A percentile compares a stretch with the other conserved stretches of the same genome.
phyloP scores from a whole-genome alignment of 2,888 invertebrate species.

The Cancer borealis region DNA sequence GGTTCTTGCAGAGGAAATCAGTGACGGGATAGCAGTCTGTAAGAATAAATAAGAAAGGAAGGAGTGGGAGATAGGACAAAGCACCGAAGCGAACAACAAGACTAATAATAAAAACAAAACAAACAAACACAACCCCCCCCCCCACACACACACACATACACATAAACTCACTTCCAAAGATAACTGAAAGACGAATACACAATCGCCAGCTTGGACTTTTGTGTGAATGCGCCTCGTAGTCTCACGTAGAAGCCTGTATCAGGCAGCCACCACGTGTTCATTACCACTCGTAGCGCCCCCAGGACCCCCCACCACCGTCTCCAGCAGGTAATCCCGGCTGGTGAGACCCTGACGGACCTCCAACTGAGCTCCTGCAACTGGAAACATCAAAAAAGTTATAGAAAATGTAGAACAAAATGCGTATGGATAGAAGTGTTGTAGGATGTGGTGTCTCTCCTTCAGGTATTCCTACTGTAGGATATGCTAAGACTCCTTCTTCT shows the following conservation, averaged over 20 bases:
- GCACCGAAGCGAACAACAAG: not conserved
- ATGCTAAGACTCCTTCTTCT: not conserved
- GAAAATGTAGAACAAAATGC: too few species aligned
- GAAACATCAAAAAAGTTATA: not conserved
- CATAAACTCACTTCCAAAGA: slow-evolving; percentile 82
- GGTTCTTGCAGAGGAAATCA: slow-evolving; percentile 87
- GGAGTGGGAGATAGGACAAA: not conserved
- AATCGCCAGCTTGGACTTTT: slow-evolving; percentile 85
- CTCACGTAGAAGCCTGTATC: slow-evolving; percentile 86
- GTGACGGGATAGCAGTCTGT: slow-evolving; percentile 85
- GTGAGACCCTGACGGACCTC: slow-evolving; percentile 86
- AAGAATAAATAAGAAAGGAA: not conserved
- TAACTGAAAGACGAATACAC: slow-evolving; percentile 87
- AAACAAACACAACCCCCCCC: not conserved
- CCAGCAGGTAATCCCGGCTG: slow-evolving; percentile 84
- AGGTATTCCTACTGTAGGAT: not conserved
- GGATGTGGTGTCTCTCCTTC: not conserved
- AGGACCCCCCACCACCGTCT: slow-evolving; percentile 80
- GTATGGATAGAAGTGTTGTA: too few species aligned
- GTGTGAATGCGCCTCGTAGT: slow-evolving; percentile 84
- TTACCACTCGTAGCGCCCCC: not conserved
- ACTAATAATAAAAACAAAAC: not conserved
- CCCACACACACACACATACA: not conserved
- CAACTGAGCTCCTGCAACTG: slow-evolving; percentile 82
- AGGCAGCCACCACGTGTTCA: slow-evolving; percentile 85